These are phyloP conservation scores for Latheticus oryzae DNA, from an alignment of 2,888 invertebrate genomes.

Conservation along the genomic window DNA sequence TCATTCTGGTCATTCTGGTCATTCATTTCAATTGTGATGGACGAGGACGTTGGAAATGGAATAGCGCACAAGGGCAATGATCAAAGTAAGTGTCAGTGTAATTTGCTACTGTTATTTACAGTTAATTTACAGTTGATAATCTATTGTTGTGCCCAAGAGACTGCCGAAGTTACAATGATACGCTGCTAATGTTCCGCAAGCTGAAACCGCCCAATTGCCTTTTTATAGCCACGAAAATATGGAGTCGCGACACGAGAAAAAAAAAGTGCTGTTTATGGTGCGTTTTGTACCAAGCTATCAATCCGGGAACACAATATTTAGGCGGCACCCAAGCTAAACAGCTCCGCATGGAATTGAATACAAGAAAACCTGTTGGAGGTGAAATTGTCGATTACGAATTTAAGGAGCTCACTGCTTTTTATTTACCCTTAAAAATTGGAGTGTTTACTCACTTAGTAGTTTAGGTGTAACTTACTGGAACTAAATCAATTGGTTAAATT, in stretches of 20 bases:
- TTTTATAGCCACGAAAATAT: slow-evolving; percentile 37
- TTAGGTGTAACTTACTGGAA: too few relatives aligned
- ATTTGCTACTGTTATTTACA: slow-evolving; percentile 34
- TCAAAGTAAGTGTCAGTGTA: slow-evolving; percentile 34
- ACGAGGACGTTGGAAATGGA: slow-evolving; percentile 35
- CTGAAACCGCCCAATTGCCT: slow-evolving; percentile 37
- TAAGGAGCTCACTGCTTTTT: too few relatives aligned
- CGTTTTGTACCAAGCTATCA: slow-evolving; percentile 32
- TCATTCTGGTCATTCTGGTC: slow-evolving; percentile 21
- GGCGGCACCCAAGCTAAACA: slow-evolving; percentile 28
- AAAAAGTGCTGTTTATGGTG: slow-evolving; percentile 32
- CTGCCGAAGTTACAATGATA: slow-evolving; percentile 32
- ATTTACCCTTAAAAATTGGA: too few relatives aligned
- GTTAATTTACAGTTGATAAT: slow-evolving; percentile 32
- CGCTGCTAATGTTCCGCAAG: slow-evolving; percentile 35
- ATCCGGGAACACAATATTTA: slow-evolving; percentile 32
- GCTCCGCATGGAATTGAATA: slow-evolving; percentile 33
- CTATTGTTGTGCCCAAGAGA: slow-evolving; percentile 36
- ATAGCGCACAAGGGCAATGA: slow-evolving; percentile 34
- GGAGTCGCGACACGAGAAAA: slow-evolving; percentile 31
- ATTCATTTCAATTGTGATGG: slow-evolving; percentile 34
- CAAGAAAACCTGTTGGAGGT: slow-evolving; percentile 34
- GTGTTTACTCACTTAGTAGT: too few relatives aligned
- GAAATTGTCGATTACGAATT: slow-evolving; percentile 35
- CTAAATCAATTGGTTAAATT: too few relatives aligned